Evolutionary conservation across 2,888 invertebrate genomes (phyloP).

Genomic region (Digitonthophagus gazella): DNA sequence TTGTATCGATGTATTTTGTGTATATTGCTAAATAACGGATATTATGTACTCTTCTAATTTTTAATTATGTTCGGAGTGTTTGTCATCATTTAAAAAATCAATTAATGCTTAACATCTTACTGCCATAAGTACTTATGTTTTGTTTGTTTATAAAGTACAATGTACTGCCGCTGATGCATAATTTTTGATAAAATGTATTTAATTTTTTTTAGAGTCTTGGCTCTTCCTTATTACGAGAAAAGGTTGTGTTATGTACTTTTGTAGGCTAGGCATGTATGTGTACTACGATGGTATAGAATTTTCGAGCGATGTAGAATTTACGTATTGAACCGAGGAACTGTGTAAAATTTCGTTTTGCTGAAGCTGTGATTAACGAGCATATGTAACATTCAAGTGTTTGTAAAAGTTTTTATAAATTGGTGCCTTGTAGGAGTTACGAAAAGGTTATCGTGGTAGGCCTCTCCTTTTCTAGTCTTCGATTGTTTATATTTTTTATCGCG

Average conservation of each 20-base stretch:
- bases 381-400: slow-evolving; percentile 24
- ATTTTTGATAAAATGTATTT: no score
- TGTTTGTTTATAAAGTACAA: slow-evolving; percentile 3
- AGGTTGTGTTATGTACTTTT: neutral
- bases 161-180: slow-evolving; percentile 1
- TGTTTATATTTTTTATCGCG: slow-evolving; percentile 14
- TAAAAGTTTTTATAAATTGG: slow-evolving; percentile 28
- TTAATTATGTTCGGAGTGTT: neutral
- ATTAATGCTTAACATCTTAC: slow-evolving; percentile 10
- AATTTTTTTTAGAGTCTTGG: no score
- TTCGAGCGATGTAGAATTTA: neutral
- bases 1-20: neutral
- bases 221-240: neutral
- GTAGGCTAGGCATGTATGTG: slow-evolving; percentile 14
- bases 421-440: slow-evolving; percentile 29
- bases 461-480: slow-evolving; percentile 25
- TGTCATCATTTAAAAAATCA: neutral
- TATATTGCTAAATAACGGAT: no score
- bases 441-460: slow-evolving; percentile 7
- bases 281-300: neutral
- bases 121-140: slow-evolving; percentile 16
- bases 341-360: slow-evolving; percentile 14
- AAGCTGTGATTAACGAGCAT: slow-evolving; percentile 28
- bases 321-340: neutral
- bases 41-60: no score